Evolutionary conservation across 2,113 vertebrate genomes (phyloP).

Genomic region (Urocitellus parryii): DNA sequence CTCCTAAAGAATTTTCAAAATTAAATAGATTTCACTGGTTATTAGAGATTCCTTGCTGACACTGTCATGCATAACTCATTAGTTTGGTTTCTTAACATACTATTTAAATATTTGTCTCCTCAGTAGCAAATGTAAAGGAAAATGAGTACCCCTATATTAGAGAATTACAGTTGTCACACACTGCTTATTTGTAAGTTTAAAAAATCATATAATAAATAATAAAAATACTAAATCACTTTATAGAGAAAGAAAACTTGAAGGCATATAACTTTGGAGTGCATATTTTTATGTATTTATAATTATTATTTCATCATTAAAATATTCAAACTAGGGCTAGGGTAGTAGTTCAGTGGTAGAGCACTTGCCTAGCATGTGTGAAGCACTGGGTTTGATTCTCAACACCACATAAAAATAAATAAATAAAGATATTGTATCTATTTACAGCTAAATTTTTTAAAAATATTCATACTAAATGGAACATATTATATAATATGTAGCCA

Average conservation of each 20-base stretch:
- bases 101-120: background rate
- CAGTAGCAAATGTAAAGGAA: background rate
- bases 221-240: background rate
- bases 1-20: background rate
- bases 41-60: background rate
- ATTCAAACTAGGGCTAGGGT: background rate
- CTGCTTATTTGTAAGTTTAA: background rate
- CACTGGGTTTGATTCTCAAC: too few species aligned
- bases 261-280: background rate
- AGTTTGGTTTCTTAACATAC: background rate
- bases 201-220: background rate
- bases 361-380: too few species aligned
- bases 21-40: background rate
- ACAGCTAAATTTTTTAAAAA: too few species aligned
- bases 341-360: too few species aligned
- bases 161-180: background rate
- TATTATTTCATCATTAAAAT: background rate
- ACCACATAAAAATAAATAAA: too few species aligned
- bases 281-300: constrained; percentile 1
- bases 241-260: background rate
- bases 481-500: background rate
- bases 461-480: background rate
- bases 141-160: background rate
- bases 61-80: background rate
- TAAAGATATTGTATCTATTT: too few species aligned